phyloP scores from a whole-genome alignment of 2,888 invertebrate genomes.

The Augochlorella aurata region DNA sequence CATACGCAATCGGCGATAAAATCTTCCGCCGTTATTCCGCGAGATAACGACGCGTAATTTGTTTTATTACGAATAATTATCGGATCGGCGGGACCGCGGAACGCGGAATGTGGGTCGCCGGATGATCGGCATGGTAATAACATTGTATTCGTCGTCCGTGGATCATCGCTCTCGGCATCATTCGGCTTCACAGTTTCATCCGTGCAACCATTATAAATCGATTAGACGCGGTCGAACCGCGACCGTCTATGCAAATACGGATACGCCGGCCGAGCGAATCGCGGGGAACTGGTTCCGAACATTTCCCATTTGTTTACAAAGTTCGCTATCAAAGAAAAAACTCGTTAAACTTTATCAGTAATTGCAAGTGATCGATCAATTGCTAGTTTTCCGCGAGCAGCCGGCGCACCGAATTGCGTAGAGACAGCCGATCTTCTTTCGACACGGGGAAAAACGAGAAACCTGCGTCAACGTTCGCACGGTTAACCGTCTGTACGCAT shows the following conservation, averaged over 20 bases:
- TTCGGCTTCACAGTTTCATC: not conserved
- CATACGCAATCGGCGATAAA: constrained; percentile 19
- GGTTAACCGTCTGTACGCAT: too few relatives aligned
- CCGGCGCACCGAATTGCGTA: too few relatives aligned
- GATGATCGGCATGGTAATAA: not conserved
- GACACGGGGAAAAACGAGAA: too few relatives aligned
- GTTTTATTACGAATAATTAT: constrained; percentile 38
- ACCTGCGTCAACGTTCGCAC: too few relatives aligned
- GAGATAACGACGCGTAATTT: constrained; percentile 19
- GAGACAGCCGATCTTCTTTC: too few relatives aligned
- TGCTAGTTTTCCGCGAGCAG: not conserved
- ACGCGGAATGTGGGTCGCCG: not conserved
- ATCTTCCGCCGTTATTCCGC: constrained; percentile 1
- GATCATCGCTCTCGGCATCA: not conserved
- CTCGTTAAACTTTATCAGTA: not conserved
- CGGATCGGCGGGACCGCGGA: constrained; percentile 3
- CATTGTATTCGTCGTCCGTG: not conserved
- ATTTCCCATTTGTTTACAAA: not conserved
- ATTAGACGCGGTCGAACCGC: not conserved
- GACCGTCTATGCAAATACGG: not conserved
- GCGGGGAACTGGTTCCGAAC: not conserved
- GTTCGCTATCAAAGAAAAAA: not conserved
- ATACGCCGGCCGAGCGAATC: not conserved
- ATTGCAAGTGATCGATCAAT: not conserved
- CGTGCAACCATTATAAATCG: not conserved